Conservation (phyloP, 2,888 invertebrate species). For the Protophormia terraenovae region DNA sequence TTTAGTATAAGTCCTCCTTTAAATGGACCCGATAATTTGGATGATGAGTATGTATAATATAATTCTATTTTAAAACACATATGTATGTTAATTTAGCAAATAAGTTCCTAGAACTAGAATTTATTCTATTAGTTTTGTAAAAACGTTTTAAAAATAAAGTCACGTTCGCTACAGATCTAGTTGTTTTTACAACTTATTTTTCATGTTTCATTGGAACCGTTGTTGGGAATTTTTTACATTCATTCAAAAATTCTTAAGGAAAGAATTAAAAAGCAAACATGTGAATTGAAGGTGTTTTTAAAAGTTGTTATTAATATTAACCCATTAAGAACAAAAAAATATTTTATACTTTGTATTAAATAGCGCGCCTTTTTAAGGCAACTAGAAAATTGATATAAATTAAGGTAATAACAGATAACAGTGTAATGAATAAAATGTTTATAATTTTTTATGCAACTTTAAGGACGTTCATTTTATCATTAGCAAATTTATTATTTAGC, state of each 20-base stretch:
- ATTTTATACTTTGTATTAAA: too few species aligned
- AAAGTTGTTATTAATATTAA: neutral
- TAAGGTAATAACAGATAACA: too few species aligned
- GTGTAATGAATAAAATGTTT: too few species aligned
- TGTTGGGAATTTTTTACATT: neutral
- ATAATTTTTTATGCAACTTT: too few species aligned
- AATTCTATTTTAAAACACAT: neutral
- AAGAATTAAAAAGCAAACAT: neutral
- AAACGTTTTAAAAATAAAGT: neutral
- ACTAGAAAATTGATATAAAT: too few species aligned
- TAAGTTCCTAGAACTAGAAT: neutral
- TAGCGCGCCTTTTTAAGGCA: too few species aligned
- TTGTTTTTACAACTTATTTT: slow-evolving; percentile 2
- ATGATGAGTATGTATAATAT: slow-evolving; percentile 60
- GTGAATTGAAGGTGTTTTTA: neutral
- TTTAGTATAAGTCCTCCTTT: slow-evolving; percentile 57
- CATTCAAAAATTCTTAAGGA: slow-evolving; percentile 2
- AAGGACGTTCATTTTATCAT: too few species aligned
- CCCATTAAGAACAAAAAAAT: neutral
- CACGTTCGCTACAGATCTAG: neutral
- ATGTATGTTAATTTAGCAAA: neutral
- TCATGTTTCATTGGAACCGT: neutral
- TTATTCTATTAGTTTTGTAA: neutral
- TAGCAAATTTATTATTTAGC: too few species aligned
- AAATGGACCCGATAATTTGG: slow-evolving; percentile 33